phyloP scores from a whole-genome alignment of 2,113 vertebrate genomes.

The Progne subis region DNA sequence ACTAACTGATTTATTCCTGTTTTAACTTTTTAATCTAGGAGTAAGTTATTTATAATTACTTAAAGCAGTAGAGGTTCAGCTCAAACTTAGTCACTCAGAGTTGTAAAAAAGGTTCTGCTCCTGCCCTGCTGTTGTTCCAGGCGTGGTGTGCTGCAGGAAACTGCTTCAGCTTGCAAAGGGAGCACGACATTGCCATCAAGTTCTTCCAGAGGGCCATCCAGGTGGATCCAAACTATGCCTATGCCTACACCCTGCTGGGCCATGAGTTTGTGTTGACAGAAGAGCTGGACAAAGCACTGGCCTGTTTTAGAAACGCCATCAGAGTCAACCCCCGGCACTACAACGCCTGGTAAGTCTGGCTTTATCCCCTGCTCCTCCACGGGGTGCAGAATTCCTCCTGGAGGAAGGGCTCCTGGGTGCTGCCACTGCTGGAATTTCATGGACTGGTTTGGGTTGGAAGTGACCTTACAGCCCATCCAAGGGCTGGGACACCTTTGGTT shows the following conservation, averaged over 20 bases:
- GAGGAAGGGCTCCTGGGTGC: not conserved
- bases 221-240: conserved; percentile 95
- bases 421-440: not conserved
- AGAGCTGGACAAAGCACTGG: conserved; percentile 93
- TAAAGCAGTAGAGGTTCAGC: not conserved
- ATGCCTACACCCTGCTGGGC: conserved; percentile 94
- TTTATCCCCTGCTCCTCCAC: fast-evolving
- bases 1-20: not conserved
- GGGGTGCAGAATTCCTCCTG: not conserved
- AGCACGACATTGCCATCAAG: conserved; percentile 98
- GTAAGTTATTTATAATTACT: not conserved
- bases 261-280: conserved; percentile 97
- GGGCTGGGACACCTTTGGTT: not conserved
- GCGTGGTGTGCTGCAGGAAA: conserved; percentile 98
- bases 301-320: conserved; percentile 96
- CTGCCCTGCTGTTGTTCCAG: conserved; percentile 62
- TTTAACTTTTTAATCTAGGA: not conserved
- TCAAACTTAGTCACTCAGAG: not conserved
- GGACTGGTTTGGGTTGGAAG: not conserved
- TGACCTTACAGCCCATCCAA: not conserved
- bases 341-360: conserved; percentile 86
- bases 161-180: conserved; percentile 97
- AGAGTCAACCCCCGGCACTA: conserved; percentile 95
- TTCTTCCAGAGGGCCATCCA: conserved; percentile 99
- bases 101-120: not conserved